Conservation (phyloP, 2,888 invertebrate species). For the Chydorus sphaericus region DNA sequence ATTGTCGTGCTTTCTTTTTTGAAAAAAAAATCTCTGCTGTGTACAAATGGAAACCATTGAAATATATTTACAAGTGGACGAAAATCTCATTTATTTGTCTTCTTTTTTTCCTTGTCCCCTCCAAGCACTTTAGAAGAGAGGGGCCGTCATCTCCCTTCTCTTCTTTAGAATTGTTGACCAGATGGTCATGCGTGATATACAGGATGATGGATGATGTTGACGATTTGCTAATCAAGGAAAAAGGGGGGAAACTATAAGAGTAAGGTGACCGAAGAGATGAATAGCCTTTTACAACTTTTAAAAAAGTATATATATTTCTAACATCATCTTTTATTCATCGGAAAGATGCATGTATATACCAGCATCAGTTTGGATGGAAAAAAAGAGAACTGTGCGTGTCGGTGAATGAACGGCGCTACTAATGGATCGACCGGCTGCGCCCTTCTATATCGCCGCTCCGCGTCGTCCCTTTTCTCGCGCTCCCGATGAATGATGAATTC, state of each 20-base stretch:
- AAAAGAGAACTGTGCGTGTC: neutral
- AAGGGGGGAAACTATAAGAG: too few relatives aligned
- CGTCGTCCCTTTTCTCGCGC: neutral
- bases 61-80: too few relatives aligned
- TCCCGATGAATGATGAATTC: conserved; percentile 4
- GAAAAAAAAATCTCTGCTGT: too few relatives aligned
- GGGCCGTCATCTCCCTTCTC: too few relatives aligned
- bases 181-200: conserved; percentile 8
- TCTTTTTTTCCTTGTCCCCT: neutral
- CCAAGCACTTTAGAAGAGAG: too few relatives aligned
- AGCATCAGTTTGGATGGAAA: neutral
- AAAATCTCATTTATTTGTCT: neutral
- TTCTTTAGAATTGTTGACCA: neutral
- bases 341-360: neutral
- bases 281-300: neutral
- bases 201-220: conserved; percentile 7
- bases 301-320: neutral
- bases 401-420: conserved; percentile 1
- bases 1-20: too few relatives aligned
- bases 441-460: neutral
- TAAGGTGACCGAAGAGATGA: too few relatives aligned
- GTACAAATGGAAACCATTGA: neutral
- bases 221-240: conserved; percentile 4
- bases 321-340: neutral
- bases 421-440: conserved; percentile 1